Conservation (phyloP, 23 tunicate species). For the Styela clava region DNA sequence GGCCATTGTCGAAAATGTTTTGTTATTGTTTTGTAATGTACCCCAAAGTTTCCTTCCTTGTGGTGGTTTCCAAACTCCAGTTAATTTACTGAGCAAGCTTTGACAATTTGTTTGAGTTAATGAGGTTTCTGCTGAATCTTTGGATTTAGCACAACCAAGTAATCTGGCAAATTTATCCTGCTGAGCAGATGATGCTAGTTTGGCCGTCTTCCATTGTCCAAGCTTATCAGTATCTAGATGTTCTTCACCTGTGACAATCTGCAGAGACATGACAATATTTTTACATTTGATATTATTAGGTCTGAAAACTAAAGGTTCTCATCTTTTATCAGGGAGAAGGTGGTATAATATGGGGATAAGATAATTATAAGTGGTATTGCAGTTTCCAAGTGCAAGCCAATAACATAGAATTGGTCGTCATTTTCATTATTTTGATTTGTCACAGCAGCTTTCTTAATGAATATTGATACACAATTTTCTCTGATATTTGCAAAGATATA, state of each 20-base stretch:
- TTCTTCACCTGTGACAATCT: slow-evolving; percentile 6
- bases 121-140: neutral
- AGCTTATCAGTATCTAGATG: neutral
- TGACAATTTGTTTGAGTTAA: neutral
- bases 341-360: too few relatives aligned
- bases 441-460: too few relatives aligned
- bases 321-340: too few relatives aligned
- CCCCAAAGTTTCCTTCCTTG: slow-evolving; percentile 5
- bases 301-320: neutral
- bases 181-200: neutral
- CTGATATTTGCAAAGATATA: too few relatives aligned
- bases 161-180: slow-evolving; percentile 41
- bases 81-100: slow-evolving; percentile 5
- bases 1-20: slow-evolving; percentile 31
- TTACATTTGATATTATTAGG: neutral
- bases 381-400: too few relatives aligned
- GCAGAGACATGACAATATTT: neutral
- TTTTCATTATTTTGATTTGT: too few relatives aligned
- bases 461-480: too few relatives aligned
- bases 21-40: neutral
- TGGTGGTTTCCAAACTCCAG: slow-evolving; percentile 29
- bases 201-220: slow-evolving; percentile 40
- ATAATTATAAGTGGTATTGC: too few relatives aligned
- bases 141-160: slow-evolving; percentile 34
- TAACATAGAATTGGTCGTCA: too few relatives aligned